Conservation (phyloP, 2,113 vertebrate species). For the Aleadryas rufinucha region DNA sequence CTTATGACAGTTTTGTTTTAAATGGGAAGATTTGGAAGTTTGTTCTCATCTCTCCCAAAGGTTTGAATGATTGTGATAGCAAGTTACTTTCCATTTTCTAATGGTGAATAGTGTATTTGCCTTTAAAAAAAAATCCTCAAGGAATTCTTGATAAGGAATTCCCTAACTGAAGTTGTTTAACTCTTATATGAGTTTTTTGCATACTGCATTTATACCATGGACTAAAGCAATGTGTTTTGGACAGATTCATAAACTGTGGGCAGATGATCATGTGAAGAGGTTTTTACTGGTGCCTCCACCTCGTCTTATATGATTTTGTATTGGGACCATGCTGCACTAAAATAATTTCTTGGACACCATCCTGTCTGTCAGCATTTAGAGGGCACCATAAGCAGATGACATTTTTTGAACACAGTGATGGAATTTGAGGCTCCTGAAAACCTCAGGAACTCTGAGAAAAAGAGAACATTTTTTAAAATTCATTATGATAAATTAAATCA, state of each 20-base stretch:
- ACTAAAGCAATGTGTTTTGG: not conserved
- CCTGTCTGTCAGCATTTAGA: not conserved
- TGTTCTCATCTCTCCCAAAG: not conserved
- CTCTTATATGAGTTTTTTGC: not conserved
- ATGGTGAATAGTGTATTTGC: not conserved
- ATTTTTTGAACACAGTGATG: not conserved
- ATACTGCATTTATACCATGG: not conserved
- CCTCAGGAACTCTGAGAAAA: not conserved
- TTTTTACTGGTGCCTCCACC: not conserved
- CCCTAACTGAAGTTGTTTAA: not conserved
- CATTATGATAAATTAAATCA: not conserved
- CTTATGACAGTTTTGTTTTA: not conserved
- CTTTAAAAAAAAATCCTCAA: not conserved
- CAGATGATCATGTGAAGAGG: not conserved
- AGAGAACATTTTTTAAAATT: not conserved
- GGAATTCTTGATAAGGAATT: not conserved
- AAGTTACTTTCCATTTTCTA: not conserved
- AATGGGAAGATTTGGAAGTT: not conserved
- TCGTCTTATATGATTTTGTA: not conserved
- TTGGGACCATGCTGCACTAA: not conserved
- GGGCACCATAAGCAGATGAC: not conserved
- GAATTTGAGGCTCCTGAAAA: not conserved
- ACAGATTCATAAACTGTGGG: not conserved
- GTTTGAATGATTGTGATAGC: not conserved
- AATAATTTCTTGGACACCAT: not conserved